Evolutionary conservation across 2,888 invertebrate genomes (phyloP), one percentile per base, ranked within the genome.

Genomic region (Noctua pronuba): DNA sequence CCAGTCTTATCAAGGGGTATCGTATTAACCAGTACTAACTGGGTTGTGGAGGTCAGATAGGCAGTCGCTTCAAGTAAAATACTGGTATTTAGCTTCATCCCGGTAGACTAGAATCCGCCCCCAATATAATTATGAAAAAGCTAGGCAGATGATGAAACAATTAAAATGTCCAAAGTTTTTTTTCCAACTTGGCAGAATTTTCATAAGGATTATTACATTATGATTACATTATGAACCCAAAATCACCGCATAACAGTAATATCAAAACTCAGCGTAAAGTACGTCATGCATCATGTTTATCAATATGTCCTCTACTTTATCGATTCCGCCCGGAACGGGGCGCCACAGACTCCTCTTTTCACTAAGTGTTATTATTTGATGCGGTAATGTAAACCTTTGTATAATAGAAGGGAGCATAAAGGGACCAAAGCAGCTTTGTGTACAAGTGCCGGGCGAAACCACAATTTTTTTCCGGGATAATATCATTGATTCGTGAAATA

Each of bases 281-380:
- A 58, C 70, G 76, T 62, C 79, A 82, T 88, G 77, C 79, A 86
- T 87, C 83, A 88, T 90, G 86, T 92, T 91, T 92, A 91, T 92
- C 93, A 93, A 93, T 91, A 92, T 90, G 88, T 88, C 86, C 86
- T 88, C 75, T 79, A 75, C 85, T 84, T 74, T 88, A 92, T 92
- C 91, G 90, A 91, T 89, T 90, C 78, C 79, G 82, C 75, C 82
- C 80, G 84, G 82, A 75, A 79, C 74, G 84, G 74, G 73, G 80
- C 31, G 18, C 73, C 79, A 83, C 68, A 80, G 88, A 83, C 85
- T 85, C 86, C 90, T 89, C 87, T 92, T 92, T 91, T 89, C 89
- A 88, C 90, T 90, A 91, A 91, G 91, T 91, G 92, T 93, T 94
- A 93, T 94, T 94, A 93, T 94, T 94, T 93, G 92, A 93, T 93